Conservation (phyloP, 1,140 invertebrate genomes). For the Brachionus rotundiformis region DNA sequence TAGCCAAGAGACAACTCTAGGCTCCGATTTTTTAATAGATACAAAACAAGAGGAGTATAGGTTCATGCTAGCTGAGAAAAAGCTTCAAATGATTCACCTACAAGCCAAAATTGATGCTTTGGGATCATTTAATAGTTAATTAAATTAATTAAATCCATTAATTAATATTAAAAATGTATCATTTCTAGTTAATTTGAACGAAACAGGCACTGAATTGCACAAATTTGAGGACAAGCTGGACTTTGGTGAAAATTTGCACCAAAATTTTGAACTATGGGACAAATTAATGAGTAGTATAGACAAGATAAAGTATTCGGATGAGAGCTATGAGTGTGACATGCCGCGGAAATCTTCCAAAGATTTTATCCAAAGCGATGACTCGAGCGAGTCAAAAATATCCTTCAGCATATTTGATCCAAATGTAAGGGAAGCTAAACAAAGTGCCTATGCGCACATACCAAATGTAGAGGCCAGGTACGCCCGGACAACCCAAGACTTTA, state of each 20-base stretch:
- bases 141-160: not conserved
- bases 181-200: constrained; percentile 34
- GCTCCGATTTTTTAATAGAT: not conserved
- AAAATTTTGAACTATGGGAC: constrained; percentile 51
- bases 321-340: constrained; percentile 40
- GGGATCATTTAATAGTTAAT: constrained; percentile 34
- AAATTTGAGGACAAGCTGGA: constrained; percentile 21
- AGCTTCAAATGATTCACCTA: constrained; percentile 33
- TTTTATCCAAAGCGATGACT: constrained; percentile 35
- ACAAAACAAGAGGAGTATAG: constrained; percentile 25
- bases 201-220: not conserved
- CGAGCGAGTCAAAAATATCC: not conserved
- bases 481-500: not conserved
- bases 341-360: constrained; percentile 32
- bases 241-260: constrained; percentile 15
- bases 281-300: constrained; percentile 44
- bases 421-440: not conserved
- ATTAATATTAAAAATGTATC: not conserved
- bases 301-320: constrained; percentile 30
- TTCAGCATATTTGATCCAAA: constrained; percentile 26
- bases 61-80: constrained; percentile 43
- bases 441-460: not conserved
- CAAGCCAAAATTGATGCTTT: constrained; percentile 49
- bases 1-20: not conserved
- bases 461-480: constrained; percentile 7